Evolutionary conservation across 2,888 invertebrate species (phyloP), one percentile per base, ranked within the genome.

Genomic region (Dexiosoma caninum): DNA sequence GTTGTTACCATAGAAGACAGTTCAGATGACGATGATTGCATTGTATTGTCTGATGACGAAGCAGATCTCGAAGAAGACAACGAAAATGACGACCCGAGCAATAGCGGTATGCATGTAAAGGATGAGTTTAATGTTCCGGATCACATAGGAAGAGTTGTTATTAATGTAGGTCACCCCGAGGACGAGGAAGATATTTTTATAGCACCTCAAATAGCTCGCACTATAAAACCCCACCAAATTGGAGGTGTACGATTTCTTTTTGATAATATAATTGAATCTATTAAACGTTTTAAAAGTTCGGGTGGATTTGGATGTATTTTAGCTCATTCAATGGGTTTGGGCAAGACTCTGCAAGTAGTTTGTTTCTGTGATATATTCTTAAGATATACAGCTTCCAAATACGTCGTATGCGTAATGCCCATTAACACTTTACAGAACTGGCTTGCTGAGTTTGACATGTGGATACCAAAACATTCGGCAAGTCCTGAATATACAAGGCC

Each of bases 361-460:
- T 96, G 97, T 83, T 99, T 99, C 91, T 96, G 96, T 88, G 99
- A 99, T 91, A 95, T 98, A 85, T 98, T 99, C 90, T 92, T 99
- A 84, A 92, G 98, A 64, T 95, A 97, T 89, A 98, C 98, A 0
- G 92, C 92, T 23, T 96, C 97, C 5, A 96, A 94, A 88, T 96
- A 95, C 12, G 96, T 98, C 0, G 91, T 99, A 42, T 96, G 98
- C 87, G 98, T 99, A 83, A 98, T 99, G 93, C 99, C 99, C 8
- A 98, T 99, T 78, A 99, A 99, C 90, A 99, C 99, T 0, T 92
- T 99, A 81, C 98, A 99, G 90, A 99, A 99, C 91, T 99, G 98
- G 99, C 91, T 94, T 85, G 95, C 97, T 1, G 99, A 99, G 90
- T 99, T 97, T 89, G 97, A 99, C 88, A 96, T 97, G 94, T 99